Evolutionary conservation across 2,888 invertebrate species (phyloP).

Genomic region (Eumerus sabulonum): DNA sequence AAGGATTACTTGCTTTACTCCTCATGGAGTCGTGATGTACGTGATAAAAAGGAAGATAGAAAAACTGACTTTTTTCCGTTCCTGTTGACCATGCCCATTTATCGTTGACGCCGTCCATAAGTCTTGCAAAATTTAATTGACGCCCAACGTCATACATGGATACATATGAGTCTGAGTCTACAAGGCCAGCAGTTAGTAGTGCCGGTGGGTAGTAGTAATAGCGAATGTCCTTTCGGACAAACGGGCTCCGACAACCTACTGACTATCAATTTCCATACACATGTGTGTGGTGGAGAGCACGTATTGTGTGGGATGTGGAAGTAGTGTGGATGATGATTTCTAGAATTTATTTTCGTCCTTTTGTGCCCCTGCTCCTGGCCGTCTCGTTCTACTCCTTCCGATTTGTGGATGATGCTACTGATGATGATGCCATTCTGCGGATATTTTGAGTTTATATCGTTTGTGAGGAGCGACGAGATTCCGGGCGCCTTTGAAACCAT

Average conservation of each 20-base stretch:
- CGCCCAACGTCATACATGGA: conserved; percentile 49
- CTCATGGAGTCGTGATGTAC: conserved; percentile 21
- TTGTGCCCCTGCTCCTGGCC: conserved; percentile 11
- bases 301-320: conserved; percentile 13
- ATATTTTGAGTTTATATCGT: conserved; percentile 35
- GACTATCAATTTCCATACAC: conserved; percentile 34
- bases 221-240: no score
- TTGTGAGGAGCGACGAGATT: conserved; percentile 58
- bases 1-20: not conserved
- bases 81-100: conserved; percentile 24
- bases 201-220: no score
- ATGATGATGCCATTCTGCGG: conserved; percentile 66
- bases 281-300: conserved; percentile 29
- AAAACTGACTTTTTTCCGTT: conserved; percentile 17
- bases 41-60: conserved; percentile 56
- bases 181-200: no score
- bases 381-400: not conserved
- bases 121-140: conserved; percentile 66
- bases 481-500: conserved; percentile 71
- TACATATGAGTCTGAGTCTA: conserved; percentile 8
- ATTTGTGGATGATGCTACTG: conserved; percentile 25
- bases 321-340: conserved; percentile 58
- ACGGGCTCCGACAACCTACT: conserved; percentile 39
- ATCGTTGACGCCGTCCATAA: conserved; percentile 25
- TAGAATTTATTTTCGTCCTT: not conserved